Percentiles rank a stretch among this genome's conserved stretches.
Evolutionary conservation across 2,888 invertebrate genomes (phyloP).

Genomic region (Notodonta ziczac): DNA sequence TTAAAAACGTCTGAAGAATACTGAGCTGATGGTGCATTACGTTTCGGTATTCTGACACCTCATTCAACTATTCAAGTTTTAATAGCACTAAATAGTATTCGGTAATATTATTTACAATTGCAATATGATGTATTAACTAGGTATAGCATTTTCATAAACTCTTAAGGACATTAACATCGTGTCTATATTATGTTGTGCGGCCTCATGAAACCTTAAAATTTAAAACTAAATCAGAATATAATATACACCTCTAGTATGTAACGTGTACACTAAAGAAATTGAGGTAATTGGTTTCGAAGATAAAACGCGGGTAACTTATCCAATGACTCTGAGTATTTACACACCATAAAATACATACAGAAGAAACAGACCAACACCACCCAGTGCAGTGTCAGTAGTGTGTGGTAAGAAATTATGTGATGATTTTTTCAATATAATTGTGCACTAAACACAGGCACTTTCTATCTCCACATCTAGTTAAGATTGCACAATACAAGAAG

Average conservation of each 20-base stretch:
- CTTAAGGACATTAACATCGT: constrained; percentile 53
- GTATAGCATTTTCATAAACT: constrained; percentile 57
- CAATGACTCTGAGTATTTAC: constrained; percentile 81
- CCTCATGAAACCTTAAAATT: constrained; percentile 68
- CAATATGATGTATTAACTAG: constrained; percentile 55
- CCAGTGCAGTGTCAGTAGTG: constrained; percentile 25
- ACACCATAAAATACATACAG: constrained; percentile 53
- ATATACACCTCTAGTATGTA: constrained; percentile 68
- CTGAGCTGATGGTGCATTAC: constrained; percentile 63
- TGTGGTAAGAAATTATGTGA: constrained; percentile 50
- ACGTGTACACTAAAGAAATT: constrained; percentile 79
- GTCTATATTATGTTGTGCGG: constrained; percentile 59
- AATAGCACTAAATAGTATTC: constrained; percentile 55
- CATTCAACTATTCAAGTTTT: constrained; percentile 47
- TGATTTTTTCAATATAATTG: constrained; percentile 36
- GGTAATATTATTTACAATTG: constrained; percentile 72
- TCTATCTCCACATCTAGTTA: constrained; percentile 56
- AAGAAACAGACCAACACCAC: constrained; percentile 43
- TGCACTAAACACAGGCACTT: constrained; percentile 59
- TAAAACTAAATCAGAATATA: constrained; percentile 73
- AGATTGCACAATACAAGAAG: constrained; percentile 66
- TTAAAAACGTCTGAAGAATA: constrained; percentile 60
- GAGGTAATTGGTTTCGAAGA: constrained; percentile 83
- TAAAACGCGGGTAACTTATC: constrained; percentile 80
- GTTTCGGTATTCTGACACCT: constrained; percentile 43